phyloP scores from a whole-genome alignment of 2,888 invertebrate species.

The Orthonevra nobilis region DNA sequence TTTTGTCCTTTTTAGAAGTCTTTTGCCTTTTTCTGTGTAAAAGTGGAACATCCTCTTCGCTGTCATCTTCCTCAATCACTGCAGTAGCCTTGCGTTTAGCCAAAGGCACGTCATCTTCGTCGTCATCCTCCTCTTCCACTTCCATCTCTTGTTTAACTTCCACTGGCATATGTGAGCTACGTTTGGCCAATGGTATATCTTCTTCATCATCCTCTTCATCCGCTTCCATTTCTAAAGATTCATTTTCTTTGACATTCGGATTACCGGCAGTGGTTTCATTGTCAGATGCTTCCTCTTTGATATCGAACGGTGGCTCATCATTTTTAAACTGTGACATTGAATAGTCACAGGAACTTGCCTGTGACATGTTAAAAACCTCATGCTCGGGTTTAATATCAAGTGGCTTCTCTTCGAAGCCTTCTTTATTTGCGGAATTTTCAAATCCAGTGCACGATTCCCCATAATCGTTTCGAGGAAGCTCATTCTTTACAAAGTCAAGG shows the following conservation, averaged over 20 bases:
- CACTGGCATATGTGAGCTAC: too few relatives aligned
- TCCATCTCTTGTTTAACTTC: too few relatives aligned
- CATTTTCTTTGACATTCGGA: not conserved
- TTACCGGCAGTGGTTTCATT: slow-evolving; percentile 73
- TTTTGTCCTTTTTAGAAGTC: slow-evolving; percentile 79
- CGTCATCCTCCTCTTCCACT: slow-evolving; percentile 82
- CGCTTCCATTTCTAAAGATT: slow-evolving; percentile 75
- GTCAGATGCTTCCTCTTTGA: slow-evolving; percentile 76
- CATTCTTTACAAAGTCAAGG: slow-evolving; percentile 29
- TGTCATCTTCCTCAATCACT: slow-evolving; percentile 76
- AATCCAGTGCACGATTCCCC: slow-evolving; percentile 75
- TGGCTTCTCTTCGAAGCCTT: slow-evolving; percentile 73
- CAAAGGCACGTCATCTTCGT: slow-evolving; percentile 78
- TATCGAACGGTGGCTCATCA: slow-evolving; percentile 80
- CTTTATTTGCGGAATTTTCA: slow-evolving; percentile 71
- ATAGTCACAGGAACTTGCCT: slow-evolving; percentile 87
- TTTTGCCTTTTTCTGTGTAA: slow-evolving; percentile 86
- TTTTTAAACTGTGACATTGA: slow-evolving; percentile 85
- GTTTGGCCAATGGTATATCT: slow-evolving; percentile 87
- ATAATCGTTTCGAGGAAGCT: slow-evolving; percentile 72
- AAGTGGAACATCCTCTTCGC: slow-evolving; percentile 86
- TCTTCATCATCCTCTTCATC: slow-evolving; percentile 86
- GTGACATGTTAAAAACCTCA: slow-evolving; percentile 80
- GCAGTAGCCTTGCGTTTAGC: slow-evolving; percentile 81
- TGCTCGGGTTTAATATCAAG: slow-evolving; percentile 75